Base-by-base conservation (phyloP, 2,888 invertebrate species). In the Malthinus seriepunctatus region DNA sequence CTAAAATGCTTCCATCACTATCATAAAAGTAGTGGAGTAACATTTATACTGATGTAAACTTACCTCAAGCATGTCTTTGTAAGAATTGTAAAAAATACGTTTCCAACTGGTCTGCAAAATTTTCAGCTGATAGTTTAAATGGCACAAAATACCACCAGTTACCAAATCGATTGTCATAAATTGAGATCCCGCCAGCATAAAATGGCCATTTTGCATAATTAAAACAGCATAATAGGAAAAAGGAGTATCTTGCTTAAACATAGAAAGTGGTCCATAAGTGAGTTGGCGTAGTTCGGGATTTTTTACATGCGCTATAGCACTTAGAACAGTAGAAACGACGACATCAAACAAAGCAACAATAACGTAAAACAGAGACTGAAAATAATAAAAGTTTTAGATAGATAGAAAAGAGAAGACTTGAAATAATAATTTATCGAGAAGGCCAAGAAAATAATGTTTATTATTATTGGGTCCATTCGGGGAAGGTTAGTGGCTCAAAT, bases 81-180 rank as follows among this genome's bases (percentile, higher is more conserved):
- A 35, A 34, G 14, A n/a, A 3, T 14, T 33, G 8, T 2, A 8
- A 1, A 34, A 5, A 34, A 47, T 7, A 7, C n/a, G 33, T 23
- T 1, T 5, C 9, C 34, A n/a, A 34, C 10, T 10, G 10, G 2
- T 34, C 34, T 53, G 38, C 8, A 57, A 35, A 10, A 61, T 51
- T 39, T 32, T 53, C 8, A 55, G 51, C 9, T 61, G 56, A 9
- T 53, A 53, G 39, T 45, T 55, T 2, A 58, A 23, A 12, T 62
- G 57, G 1, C 46, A 47, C 32, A 62, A 48, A 12, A 51, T 37
- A 10, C 47, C 44, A 15, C 32, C 54, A 8, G 51, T 51, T n/a
- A 51, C 8, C 32, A 62, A 42, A 55, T 58, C 62, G 8, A 37
- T 42, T 6, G 55, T 39, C n/a, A 38, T 48, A 15, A 62, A 51